Evolutionary conservation across 2,888 invertebrate species (phyloP).

Genomic region (Meandrusa payeni): DNA sequence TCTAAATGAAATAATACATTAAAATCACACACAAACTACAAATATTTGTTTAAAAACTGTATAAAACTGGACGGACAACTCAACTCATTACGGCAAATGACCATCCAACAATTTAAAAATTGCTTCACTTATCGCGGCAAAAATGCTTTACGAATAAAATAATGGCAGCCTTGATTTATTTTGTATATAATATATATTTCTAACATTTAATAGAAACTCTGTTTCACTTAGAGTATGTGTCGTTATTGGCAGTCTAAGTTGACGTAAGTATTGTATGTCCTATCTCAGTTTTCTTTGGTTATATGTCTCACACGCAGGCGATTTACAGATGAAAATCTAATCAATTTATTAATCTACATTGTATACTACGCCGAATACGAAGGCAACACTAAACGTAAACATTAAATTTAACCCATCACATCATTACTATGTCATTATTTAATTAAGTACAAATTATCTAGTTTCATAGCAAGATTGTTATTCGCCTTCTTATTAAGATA

Average conservation of each 20-base stretch:
- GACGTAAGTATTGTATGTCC: conserved; percentile 42
- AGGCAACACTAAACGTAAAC: background rate
- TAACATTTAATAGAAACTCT: conserved; percentile 63
- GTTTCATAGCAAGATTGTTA: conserved; percentile 12
- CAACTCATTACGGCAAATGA: conserved; percentile 78
- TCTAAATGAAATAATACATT: conserved; percentile 12
- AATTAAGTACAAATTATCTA: conserved; percentile 23
- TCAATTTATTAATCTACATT: conserved; percentile 10
- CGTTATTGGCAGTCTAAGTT: conserved; percentile 49
- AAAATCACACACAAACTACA: conserved; percentile 26
- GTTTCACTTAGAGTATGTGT: conserved; percentile 38
- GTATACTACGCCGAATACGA: background rate
- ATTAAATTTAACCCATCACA: too few relatives aligned
- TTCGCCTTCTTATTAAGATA: conserved; percentile 15
- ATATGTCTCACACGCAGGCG: conserved; percentile 33
- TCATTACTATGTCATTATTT: too few relatives aligned
- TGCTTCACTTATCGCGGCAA: conserved; percentile 37
- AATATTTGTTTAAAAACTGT: conserved; percentile 61
- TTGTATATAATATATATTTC: conserved; percentile 32
- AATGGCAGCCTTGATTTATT: conserved; percentile 59
- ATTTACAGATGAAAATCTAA: conserved; percentile 6
- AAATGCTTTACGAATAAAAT: conserved; percentile 46
- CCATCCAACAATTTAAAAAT: conserved; percentile 66
- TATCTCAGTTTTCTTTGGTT: conserved; percentile 60
- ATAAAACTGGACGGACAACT: conserved; percentile 80